phyloP scores from a whole-genome alignment of 2,113 vertebrate genomes.

The Malurus cyaneus region DNA sequence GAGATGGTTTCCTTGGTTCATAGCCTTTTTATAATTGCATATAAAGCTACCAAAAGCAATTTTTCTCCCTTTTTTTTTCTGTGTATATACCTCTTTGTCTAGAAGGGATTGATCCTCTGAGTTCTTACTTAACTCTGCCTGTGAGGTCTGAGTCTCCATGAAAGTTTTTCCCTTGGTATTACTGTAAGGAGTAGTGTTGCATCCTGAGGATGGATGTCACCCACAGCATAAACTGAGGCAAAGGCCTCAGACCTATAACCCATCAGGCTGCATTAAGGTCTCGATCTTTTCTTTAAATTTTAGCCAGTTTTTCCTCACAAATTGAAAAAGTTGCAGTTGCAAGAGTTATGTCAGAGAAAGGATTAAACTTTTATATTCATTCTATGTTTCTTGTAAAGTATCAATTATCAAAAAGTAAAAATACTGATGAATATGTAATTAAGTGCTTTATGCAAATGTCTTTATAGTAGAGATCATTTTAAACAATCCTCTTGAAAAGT shows the following conservation, averaged over 20 bases:
- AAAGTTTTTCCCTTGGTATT: neutral
- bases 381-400: neutral
- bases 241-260: neutral
- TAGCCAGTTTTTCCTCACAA: neutral
- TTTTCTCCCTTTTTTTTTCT: neutral
- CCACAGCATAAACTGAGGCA: neutral
- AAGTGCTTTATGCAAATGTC: neutral
- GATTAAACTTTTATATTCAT: neutral
- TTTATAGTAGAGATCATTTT: neutral
- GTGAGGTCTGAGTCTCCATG: neutral
- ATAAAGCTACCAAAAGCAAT: rapidly evolving
- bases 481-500: constrained; percentile 23
- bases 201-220: neutral
- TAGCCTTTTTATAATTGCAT: neutral
- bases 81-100: neutral
- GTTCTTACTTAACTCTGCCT: neutral
- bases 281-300: neutral
- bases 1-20: neutral
- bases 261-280: neutral
- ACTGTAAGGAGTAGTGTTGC: neutral
- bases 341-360: neutral
- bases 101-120: neutral
- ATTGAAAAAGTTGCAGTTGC: neutral
- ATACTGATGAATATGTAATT: constrained; percentile 13
- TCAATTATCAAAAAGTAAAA: constrained; percentile 9